A percentile compares a stretch with the other conserved stretches of the same genome.
Conservation (phyloP, 2,113 vertebrate species). For the Neolamprologus devosi region DNA sequence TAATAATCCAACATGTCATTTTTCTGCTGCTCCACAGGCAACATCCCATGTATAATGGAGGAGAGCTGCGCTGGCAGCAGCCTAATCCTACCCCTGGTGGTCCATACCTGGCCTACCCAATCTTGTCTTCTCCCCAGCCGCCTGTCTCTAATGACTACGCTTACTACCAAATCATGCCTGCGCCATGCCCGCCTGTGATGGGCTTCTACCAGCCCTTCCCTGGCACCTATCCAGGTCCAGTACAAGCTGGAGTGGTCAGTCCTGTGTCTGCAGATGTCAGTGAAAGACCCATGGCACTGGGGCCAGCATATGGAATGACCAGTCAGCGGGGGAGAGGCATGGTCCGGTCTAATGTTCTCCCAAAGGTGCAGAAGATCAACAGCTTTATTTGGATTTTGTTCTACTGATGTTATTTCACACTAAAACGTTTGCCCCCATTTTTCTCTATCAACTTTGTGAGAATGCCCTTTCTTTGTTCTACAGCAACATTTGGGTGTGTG, state of each 20-base stretch:
- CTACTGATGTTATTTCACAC: neutral
- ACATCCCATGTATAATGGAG: constrained; percentile 87
- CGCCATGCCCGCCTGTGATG: constrained; percentile 92
- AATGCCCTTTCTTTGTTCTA: constrained; percentile 24
- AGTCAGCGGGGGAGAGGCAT: constrained; percentile 78
- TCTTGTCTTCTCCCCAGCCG: constrained; percentile 86
- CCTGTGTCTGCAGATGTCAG: constrained; percentile 79
- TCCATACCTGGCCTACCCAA: constrained; percentile 92
- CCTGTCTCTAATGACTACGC: constrained; percentile 91
- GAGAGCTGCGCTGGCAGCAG: constrained; percentile 93
- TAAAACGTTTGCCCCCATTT: neutral
- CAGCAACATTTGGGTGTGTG: constrained; percentile 64
- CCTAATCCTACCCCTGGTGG: constrained; percentile 81
- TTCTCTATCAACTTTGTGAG: neutral
- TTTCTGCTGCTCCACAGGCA: constrained; percentile 70
- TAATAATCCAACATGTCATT: neutral
- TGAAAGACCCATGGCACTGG: constrained; percentile 74
- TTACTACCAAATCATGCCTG: constrained; percentile 93
- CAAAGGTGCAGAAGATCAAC: constrained; percentile 75
- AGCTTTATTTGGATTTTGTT: neutral
- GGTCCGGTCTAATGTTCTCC: constrained; percentile 71
- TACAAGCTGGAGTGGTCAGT: constrained; percentile 80
- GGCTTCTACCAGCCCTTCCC: constrained; percentile 96
- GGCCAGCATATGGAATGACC: constrained; percentile 75
- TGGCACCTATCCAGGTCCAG: constrained; percentile 76